Base-by-base conservation (phyloP, 2,888 invertebrate species). In the Anoplius nigerrimus region DNA sequence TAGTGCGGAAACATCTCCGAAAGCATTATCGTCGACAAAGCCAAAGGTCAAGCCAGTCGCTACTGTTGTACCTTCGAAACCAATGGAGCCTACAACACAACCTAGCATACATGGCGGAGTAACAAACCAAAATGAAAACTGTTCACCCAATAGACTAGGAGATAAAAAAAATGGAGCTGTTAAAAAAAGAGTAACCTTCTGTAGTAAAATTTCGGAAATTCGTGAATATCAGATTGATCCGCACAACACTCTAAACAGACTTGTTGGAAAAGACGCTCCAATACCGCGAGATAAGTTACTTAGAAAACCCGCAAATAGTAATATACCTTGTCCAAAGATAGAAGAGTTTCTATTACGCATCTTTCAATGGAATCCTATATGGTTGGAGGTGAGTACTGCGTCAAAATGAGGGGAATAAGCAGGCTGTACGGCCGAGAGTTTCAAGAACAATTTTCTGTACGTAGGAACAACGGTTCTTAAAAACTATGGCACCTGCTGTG, bases 321-420 rank as follows among this genome's bases (percentile, higher is more conserved):
- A 51, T 0, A 60, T 58, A 13, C 55, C 63, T 5, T 70, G 69
- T 34, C 78, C 79, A 15, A 83, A 74, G 57, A 56, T 83, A 6
- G 84, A 88, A 71, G 88, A 91, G 52, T 91, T 92, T 13, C 85
- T 93, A 24, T 88, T 90, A 71, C 90, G 90, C 71, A 91, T 94
- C 72, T 89, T 94, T 4, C 79, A 63, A 1, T 94, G 94, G 94
- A 92, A 92, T 79, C 92, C 93, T 8, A 89, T 90, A 24, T 94
- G 94, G 94, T 83, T 94, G 2, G 87, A 91, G 69, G 86, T 86
- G 73, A 74, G 69, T 42, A 8, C 16, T 15, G n/a, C 5, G 16
- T 11, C 46, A 43, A 48, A 27, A 46, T 18, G n/a, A 60, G n/a
- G 22, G 24, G n/a, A n/a, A n/a, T n/a, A n/a, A n/a, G n/a, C n/a